Evolutionary conservation across 2,888 invertebrate species (phyloP).

Genomic region (Graphium colonna): DNA sequence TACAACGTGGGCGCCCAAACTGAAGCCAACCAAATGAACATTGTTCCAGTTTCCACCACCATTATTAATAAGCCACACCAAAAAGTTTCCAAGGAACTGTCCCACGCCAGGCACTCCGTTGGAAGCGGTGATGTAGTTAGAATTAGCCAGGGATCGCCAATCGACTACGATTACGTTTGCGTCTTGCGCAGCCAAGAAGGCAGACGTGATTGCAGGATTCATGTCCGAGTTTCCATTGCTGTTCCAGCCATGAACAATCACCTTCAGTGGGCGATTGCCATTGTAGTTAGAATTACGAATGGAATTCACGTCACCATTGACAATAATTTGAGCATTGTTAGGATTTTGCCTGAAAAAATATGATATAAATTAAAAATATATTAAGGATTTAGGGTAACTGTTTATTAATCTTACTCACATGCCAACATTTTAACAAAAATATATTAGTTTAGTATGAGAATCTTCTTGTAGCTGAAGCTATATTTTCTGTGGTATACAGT

Average conservation of each 20-base stretch:
- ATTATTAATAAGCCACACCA: constrained; percentile 55
- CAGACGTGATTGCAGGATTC: constrained; percentile 43
- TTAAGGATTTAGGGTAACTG: no score
- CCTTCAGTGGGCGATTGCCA: constrained; percentile 39
- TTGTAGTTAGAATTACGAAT: constrained; percentile 48
- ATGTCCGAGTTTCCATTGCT: constrained; percentile 45
- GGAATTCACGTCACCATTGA: constrained; percentile 45
- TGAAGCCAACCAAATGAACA: no score
- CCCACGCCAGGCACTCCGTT: constrained; percentile 54
- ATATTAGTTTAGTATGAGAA: no score
- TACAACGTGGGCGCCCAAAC: no score
- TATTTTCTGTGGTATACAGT: no score
- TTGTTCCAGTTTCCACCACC: constrained; percentile 59
- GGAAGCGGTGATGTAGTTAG: constrained; percentile 47
- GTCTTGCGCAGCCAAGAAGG: constrained; percentile 49
- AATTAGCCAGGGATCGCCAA: constrained; percentile 49
- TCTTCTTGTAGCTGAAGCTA: no score
- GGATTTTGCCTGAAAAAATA: constrained; percentile 44
- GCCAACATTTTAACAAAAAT: no score
- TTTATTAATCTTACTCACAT: no score
- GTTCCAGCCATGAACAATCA: constrained; percentile 62
- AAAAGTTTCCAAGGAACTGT: constrained; percentile 54
- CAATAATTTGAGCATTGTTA: constrained; percentile 44
- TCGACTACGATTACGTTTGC: constrained; percentile 66
- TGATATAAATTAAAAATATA: no score